Conservation (phyloP, 2,888 invertebrate genomes). For the Lasioglossum lativentre region DNA sequence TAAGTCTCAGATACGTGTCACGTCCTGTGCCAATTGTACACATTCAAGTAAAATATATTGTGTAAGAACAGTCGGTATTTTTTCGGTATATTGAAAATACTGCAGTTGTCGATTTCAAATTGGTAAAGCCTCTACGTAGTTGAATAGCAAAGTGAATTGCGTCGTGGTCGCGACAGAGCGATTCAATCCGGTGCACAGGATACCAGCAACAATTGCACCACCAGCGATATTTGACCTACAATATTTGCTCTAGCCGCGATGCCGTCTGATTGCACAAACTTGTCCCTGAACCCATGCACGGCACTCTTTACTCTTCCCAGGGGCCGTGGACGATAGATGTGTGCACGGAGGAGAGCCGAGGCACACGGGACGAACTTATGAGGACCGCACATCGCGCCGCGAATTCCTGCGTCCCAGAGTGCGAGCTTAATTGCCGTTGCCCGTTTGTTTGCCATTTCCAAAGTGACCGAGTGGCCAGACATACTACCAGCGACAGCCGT, state of each 20-base stretch:
- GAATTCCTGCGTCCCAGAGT: constrained; percentile 58
- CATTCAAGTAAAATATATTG: too few relatives aligned
- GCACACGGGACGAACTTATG: constrained; percentile 36
- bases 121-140: too few relatives aligned
- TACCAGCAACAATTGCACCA: constrained; percentile 33
- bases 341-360: constrained; percentile 48
- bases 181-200: not conserved
- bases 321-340: constrained; percentile 47
- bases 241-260: constrained; percentile 51
- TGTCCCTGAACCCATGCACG: constrained; percentile 58
- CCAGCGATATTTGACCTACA: constrained; percentile 57
- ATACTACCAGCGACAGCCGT: not conserved
- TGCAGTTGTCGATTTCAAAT: too few relatives aligned
- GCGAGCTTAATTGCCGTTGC: constrained; percentile 59
- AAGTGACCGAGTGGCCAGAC: not conserved
- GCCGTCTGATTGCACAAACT: constrained; percentile 54
- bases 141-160: not conserved
- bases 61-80: too few relatives aligned
- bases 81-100: too few relatives aligned
- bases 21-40: too few relatives aligned
- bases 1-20: too few relatives aligned
- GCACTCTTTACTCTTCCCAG: constrained; percentile 57
- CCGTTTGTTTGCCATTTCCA: constrained; percentile 48
- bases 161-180: not conserved
- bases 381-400: constrained; percentile 68